These are phyloP conservation scores for Epinephelus fuscoguttatus DNA, from an alignment of 2,113 vertebrate species.

Conservation along the genomic window DNA sequence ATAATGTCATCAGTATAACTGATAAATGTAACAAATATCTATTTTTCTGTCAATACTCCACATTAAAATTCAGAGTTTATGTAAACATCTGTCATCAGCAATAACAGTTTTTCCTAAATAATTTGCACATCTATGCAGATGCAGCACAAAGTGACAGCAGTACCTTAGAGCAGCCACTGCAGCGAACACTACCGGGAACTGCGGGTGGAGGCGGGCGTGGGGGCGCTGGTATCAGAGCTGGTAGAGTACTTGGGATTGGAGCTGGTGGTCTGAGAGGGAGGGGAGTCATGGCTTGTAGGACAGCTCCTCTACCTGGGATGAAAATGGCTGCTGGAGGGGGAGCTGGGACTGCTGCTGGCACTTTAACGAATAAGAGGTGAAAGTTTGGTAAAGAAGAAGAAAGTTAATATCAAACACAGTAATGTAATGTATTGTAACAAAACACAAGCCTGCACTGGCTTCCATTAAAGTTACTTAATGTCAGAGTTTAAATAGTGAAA, in stretches of 20 bases:
- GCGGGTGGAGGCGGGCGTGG: slow-evolving; percentile 76
- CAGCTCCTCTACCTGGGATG: slow-evolving; percentile 70
- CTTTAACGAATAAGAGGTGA: slow-evolving; percentile 27
- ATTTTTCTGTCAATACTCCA: background rate
- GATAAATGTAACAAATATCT: background rate
- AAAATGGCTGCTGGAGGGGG: slow-evolving; percentile 65
- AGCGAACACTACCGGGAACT: slow-evolving; percentile 88
- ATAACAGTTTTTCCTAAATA: background rate
- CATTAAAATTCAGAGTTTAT: background rate
- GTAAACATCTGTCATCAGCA: background rate
- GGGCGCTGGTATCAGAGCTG: slow-evolving; percentile 33
- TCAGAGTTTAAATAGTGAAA: too few species aligned
- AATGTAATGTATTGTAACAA: too few species aligned
- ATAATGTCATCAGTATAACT: background rate
- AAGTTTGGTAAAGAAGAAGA: background rate
- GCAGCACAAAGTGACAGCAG: background rate
- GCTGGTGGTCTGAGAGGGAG: slow-evolving; percentile 56
- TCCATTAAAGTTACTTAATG: too few species aligned
- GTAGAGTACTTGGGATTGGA: slow-evolving; percentile 42
- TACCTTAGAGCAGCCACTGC: slow-evolving; percentile 96
- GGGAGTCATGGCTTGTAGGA: slow-evolving; percentile 74
- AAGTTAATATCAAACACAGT: too few species aligned
- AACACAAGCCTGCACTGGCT: too few species aligned
- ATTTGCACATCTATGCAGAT: background rate
- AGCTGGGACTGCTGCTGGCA: slow-evolving; percentile 38